Evolutionary conservation across 1,140 invertebrate species (phyloP), one percentile per base, ranked within the genome.

Genomic region (Tribolium castaneum): DNA sequence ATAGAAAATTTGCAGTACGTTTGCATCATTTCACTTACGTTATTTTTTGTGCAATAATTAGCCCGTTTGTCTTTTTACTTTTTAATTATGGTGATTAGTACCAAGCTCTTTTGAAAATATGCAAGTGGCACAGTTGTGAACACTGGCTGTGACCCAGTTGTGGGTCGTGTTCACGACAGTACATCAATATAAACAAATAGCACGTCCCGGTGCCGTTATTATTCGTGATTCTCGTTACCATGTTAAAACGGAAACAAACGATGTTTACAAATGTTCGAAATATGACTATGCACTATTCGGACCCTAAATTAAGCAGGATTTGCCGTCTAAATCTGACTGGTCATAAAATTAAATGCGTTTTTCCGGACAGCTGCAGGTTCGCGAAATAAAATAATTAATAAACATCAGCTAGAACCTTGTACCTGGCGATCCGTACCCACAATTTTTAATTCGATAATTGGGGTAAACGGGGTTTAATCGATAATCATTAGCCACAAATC

Each of bases 401-500:
- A 52, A 52, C 13, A 45, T 45, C 39, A 45, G 39, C 6, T 45
- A 9, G 0, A 45, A n/a, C 0, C 2, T 45, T 45, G 39, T 10
- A n/a, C 9, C 9, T 10, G 39, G 39, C 39, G 39, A n/a, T 45
- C 9, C 9, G n/a, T 45, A 45, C 39, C 39, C 13, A 13, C 51
- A 52, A 52, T 52, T 52, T 52, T 52, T 52, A 14, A 19, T 52
- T 52, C 13, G 13, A 52, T 59, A 59, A 59, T 59, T 59, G 54
- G 2, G 54, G 54, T 59, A 59, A 59, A 59, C 7, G 54, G 19
- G 9, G 34, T 35, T 13, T 30, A 30, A 35, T 34, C 70, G 50
- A 54, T 73, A 52, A 73, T 73, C 71, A 54, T 52, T 54, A 12
- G 19, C 71, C 16, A 73, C 71, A 73, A 73, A 73, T 73, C 71